A percentile compares a stretch with the other conserved stretches of the same genome.
phyloP scores from a whole-genome alignment of 2,888 invertebrate species.

The Sisyra nigra region DNA sequence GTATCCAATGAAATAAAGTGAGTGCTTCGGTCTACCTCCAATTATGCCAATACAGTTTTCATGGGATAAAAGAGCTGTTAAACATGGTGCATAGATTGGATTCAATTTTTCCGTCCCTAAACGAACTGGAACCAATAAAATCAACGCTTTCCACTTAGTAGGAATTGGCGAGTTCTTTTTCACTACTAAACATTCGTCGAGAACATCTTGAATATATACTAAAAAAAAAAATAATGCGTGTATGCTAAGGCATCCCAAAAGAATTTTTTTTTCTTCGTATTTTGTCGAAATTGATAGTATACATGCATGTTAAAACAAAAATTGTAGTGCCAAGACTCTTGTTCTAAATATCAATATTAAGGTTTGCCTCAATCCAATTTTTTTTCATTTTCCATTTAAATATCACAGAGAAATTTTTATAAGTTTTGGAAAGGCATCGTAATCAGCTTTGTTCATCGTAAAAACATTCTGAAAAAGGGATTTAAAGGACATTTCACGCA shows the following conservation, averaged over 20 bases:
- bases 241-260: slow-evolving; percentile 1
- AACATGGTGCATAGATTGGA: slow-evolving; percentile 65
- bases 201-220: slow-evolving; percentile 64
- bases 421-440: too few relatives aligned
- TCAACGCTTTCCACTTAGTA: slow-evolving; percentile 56
- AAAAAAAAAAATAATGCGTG: slow-evolving; percentile 16
- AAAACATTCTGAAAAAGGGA: too few relatives aligned
- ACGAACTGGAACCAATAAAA: slow-evolving; percentile 71
- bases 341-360: too few relatives aligned
- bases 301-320: too few relatives aligned
- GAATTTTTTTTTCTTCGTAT: background rate
- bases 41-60: slow-evolving; percentile 81
- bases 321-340: too few relatives aligned
- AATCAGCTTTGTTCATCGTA: too few relatives aligned
- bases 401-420: too few relatives aligned
- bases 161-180: slow-evolving; percentile 23
- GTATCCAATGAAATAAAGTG: slow-evolving; percentile 84
- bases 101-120: slow-evolving; percentile 79
- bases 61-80: slow-evolving; percentile 63
- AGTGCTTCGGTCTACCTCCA: slow-evolving; percentile 85
- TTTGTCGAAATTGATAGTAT: too few relatives aligned
- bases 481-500: too few relatives aligned
- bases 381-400: too few relatives aligned
- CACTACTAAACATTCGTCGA: slow-evolving; percentile 41
- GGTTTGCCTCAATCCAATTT: too few relatives aligned